Evolutionary conservation across 2,797 vertebrate genomes (phyloP), one percentile per base, ranked within the genome.

Genomic region (Anniella stebbinsi): DNA sequence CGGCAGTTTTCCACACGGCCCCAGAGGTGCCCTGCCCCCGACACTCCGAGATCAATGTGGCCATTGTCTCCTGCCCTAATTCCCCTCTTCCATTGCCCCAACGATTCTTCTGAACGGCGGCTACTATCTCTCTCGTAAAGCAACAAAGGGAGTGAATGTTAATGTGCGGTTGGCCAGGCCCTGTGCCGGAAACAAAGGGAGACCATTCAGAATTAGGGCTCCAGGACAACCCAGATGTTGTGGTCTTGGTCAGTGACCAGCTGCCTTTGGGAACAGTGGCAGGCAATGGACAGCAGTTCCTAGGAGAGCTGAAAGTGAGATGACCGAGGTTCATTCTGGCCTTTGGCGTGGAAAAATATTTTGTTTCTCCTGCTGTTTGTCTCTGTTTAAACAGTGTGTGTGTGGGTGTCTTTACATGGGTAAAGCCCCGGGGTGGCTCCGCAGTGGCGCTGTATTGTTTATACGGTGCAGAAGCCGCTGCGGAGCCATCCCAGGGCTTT

Each of bases 61-160:
- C 48, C 75, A 92, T 92, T 92, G 88, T 92, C 28, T 89, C 60
- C 48, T 87, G 84, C 80, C 80, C 91, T 51, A 84, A 54, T 89
- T 86, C 70, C 63, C 25, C 38, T 25, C 63, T 48, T 41, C 45
- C 45, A 38, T 23, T 36, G 23, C 80, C 80, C 41, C 45, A 87
- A 33, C 7, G 2, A 13, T n/a, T 45, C 23, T 80, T 51, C 76
- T 88, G 82, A 73, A 73, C 69, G 15, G 67, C 57, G 78, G 38
- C 76, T 75, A 5, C 82, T 60, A 70, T 89, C 91, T 41, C 63
- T 80, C 73, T 72, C 15, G 33, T 17, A 70, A 3, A 63, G 25
- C 41, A 87, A 89, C 88, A 87, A 83, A 89, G 80, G 51, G 66
- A 48, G 51, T 10, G 73, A 84, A 51, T 77, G 80, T 83, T 70